Conservation (phyloP, 1,140 invertebrate genomes). For the Catajapyx aquilonaris region DNA sequence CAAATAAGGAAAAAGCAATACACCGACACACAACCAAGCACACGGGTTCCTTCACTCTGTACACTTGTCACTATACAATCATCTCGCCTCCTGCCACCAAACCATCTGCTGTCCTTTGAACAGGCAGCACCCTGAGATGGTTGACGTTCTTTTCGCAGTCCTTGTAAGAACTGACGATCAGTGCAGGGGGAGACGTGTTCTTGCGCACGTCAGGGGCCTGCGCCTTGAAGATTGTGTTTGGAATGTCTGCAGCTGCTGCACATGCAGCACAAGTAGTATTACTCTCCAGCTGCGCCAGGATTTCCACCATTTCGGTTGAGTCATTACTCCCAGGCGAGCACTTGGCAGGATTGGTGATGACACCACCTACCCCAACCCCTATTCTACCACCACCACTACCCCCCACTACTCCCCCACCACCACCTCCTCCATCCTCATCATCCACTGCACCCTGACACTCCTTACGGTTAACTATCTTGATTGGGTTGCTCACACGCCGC, state of each 20-base stretch:
- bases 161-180: slow-evolving; percentile 42
- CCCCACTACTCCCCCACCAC: background rate
- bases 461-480: slow-evolving; percentile 20
- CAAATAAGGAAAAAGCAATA: no score
- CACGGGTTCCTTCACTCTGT: no score
- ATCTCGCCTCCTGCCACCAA: no score
- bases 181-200: slow-evolving; percentile 47
- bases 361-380: background rate
- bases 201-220: slow-evolving; percentile 53
- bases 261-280: no score
- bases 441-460: slow-evolving; percentile 16
- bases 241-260: no score
- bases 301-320: slow-evolving; percentile 12
- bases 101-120: slow-evolving; percentile 18
- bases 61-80: no score
- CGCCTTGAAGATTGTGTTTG: slow-evolving; percentile 45
- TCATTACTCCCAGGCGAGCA: slow-evolving; percentile 17
- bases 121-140: slow-evolving; percentile 21
- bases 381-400: background rate
- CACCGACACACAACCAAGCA: no score
- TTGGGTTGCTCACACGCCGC: slow-evolving; percentile 38
- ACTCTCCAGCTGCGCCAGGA: slow-evolving; percentile 26
- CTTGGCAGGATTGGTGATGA: slow-evolving; percentile 18
- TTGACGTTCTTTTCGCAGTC: slow-evolving; percentile 49
- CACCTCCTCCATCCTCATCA: background rate